A percentile compares a stretch with the other conserved stretches of the same genome.
These are phyloP conservation scores for Lycocorax pyrrhopterus DNA, from an alignment of 2,113 vertebrate genomes.

Conservation along the genomic window DNA sequence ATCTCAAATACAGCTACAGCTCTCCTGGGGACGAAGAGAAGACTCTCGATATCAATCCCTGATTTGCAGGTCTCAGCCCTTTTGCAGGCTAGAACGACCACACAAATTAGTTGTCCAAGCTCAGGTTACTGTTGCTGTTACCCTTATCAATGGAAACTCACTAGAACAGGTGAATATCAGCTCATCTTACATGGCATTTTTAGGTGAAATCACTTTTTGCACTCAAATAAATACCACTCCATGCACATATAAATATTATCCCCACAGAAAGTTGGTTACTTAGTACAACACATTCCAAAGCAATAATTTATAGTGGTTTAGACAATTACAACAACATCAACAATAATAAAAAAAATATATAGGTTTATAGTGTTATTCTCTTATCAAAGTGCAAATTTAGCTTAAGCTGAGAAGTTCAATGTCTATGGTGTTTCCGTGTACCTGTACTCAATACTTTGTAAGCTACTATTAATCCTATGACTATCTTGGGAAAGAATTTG, in stretches of 20 bases:
- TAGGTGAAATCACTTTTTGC: background rate
- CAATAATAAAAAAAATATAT: background rate
- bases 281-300: background rate
- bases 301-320: background rate
- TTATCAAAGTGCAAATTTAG: background rate
- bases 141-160: background rate
- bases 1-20: constrained; percentile 5
- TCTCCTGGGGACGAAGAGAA: constrained; percentile 15
- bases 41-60: background rate
- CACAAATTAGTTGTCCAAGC: background rate
- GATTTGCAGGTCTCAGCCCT: constrained; percentile 17
- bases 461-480: background rate
- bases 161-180: background rate
- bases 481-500: background rate
- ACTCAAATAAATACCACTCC: background rate
- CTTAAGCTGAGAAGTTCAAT: background rate
- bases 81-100: background rate
- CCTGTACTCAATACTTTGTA: background rate
- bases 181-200: background rate
- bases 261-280: background rate
- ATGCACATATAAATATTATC: background rate
- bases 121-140: background rate
- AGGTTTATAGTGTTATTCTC: background rate
- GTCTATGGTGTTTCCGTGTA: background rate
- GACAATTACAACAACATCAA: background rate